Evolutionary conservation across 2,888 invertebrate genomes (phyloP).

Genomic region (Euclidia mi): DNA sequence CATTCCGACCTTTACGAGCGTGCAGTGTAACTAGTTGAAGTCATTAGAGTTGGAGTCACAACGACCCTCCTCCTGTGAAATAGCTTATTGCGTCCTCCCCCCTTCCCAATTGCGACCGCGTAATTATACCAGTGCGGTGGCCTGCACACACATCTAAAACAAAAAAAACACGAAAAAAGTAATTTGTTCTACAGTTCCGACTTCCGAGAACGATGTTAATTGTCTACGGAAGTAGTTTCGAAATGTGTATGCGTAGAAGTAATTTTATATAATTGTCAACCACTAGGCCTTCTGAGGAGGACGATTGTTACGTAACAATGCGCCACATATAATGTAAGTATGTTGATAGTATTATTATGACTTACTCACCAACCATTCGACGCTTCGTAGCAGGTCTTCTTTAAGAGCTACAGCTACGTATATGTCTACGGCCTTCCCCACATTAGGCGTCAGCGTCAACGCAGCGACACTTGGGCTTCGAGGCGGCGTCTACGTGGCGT

Average conservation of each 20-base stretch:
- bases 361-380: too few species aligned
- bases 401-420: too few species aligned
- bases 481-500: too few species aligned
- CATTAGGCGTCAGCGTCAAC: too few species aligned
- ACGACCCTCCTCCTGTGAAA: constrained; percentile 58
- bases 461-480: too few species aligned
- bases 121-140: constrained; percentile 62
- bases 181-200: constrained; percentile 28
- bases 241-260: constrained; percentile 9
- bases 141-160: constrained; percentile 53
- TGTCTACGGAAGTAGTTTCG: constrained; percentile 12
- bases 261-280: constrained; percentile 1
- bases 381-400: too few species aligned
- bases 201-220: constrained; percentile 22
- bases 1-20: constrained; percentile 47
- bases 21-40: constrained; percentile 53
- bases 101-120: constrained; percentile 62
- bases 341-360: too few species aligned
- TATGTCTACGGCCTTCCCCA: too few species aligned
- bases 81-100: constrained; percentile 65
- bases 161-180: constrained; percentile 41
- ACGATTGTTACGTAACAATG: too few species aligned
- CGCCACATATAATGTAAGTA: too few species aligned
- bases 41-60: constrained; percentile 66
- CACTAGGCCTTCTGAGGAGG: too few species aligned